Evolutionary conservation across 2,797 vertebrate genomes (phyloP).

Genomic region (Borostomias antarcticus): DNA sequence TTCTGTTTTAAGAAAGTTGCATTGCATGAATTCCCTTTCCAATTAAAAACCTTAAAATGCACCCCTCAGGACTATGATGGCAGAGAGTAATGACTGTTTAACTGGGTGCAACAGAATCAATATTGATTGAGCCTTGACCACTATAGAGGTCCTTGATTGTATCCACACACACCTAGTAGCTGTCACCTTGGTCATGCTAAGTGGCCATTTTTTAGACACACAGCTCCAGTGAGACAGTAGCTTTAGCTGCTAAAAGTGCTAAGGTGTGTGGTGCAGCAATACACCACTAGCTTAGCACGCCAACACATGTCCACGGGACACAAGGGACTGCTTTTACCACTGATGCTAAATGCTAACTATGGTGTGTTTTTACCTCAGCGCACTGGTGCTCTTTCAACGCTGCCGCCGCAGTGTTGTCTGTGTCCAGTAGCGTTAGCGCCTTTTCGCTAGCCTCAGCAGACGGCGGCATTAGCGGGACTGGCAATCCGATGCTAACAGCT

Average conservation of each 20-base stretch:
- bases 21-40: slow-evolving; percentile 4
- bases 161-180: slow-evolving; percentile 38
- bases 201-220: slow-evolving; percentile 34
- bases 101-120: slow-evolving; percentile 37
- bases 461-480: slow-evolving; percentile 24
- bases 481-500: slow-evolving; percentile 58
- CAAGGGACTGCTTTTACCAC: slow-evolving; percentile 1
- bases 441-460: slow-evolving; percentile 28
- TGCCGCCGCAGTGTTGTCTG: slow-evolving; percentile 1
- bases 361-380: slow-evolving; percentile 9
- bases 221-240: background rate
- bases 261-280: background rate
- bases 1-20: slow-evolving; percentile 36
- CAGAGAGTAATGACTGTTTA: slow-evolving; percentile 43
- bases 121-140: slow-evolving; percentile 42
- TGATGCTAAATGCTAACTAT: background rate
- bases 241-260: background rate
- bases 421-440: slow-evolving; percentile 12
- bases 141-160: slow-evolving; percentile 18
- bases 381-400: slow-evolving; percentile 25
- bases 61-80: background rate
- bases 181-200: slow-evolving; percentile 47
- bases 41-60: slow-evolving; percentile 1
- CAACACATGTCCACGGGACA: background rate
- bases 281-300: background rate